A percentile compares a stretch with the other conserved stretches of the same genome.
These are phyloP conservation scores for Branchipolynoe longqiensis DNA, from an alignment of 2,888 invertebrate genomes.

Conservation along the genomic window DNA sequence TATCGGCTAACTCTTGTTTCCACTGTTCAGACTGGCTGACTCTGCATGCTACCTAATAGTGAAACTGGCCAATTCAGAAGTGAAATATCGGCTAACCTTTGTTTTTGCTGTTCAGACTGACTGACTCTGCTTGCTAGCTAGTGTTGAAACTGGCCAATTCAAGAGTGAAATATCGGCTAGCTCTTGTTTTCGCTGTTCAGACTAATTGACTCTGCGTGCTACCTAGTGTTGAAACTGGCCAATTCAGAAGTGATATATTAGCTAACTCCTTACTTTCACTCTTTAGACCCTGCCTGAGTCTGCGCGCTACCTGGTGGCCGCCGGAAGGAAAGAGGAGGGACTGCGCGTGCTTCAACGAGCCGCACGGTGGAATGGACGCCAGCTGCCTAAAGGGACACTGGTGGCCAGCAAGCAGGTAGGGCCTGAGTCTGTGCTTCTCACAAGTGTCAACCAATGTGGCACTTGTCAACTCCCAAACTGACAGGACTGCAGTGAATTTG, in stretches of 20 bases:
- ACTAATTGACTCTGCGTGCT: too few species aligned
- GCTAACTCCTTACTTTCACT: too few species aligned
- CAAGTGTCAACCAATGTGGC: neutral
- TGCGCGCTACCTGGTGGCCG: slow-evolving; percentile 79
- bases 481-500: neutral
- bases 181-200: neutral
- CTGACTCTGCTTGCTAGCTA: too few species aligned
- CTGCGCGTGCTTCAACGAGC: slow-evolving; percentile 71
- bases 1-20: too few species aligned
- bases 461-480: neutral
- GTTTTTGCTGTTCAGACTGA: too few species aligned
- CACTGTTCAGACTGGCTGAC: too few species aligned
- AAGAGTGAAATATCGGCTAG: too few species aligned
- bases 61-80: too few species aligned
- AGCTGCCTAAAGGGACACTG: slow-evolving; percentile 72
- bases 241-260: too few species aligned
- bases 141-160: too few species aligned
- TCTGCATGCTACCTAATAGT: too few species aligned
- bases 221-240: neutral
- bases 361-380: slow-evolving; percentile 72
- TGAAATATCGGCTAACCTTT: too few species aligned
- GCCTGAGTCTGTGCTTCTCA: neutral
- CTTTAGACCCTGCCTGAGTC: slow-evolving; percentile 80
- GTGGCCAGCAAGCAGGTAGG: slow-evolving; percentile 60
- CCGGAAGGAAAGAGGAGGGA: slow-evolving; percentile 76